Percentiles rank a stretch among this genome's conserved stretches.
Evolutionary conservation across 2,113 vertebrate genomes (phyloP).

Genomic region (Mastomys coucha): DNA sequence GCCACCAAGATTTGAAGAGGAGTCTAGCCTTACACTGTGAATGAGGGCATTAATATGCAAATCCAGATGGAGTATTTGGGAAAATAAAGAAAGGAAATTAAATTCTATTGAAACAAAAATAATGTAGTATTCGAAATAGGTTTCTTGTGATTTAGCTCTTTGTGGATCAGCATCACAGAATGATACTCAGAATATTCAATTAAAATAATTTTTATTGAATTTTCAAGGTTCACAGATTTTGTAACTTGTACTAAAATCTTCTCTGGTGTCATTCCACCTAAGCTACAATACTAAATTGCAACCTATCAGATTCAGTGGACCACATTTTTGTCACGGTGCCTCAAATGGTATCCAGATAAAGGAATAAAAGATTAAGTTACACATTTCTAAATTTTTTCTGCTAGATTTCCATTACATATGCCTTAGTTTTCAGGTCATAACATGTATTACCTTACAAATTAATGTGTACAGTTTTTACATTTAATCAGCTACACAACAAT

Average conservation of each 20-base stretch:
- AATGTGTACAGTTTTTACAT: neutral
- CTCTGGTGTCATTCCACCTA: neutral
- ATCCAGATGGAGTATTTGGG: neutral
- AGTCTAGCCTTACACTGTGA: neutral
- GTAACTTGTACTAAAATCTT: neutral
- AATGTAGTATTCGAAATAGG: neutral
- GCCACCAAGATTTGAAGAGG: neutral
- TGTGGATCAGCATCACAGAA: neutral
- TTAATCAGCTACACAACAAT: neutral
- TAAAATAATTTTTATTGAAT: neutral
- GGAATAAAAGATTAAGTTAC: neutral
- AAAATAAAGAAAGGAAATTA: neutral
- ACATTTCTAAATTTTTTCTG: neutral
- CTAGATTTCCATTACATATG: neutral
- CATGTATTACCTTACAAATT: neutral
- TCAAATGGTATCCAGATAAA: neutral
- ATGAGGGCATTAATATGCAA: neutral
- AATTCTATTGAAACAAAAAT: neutral
- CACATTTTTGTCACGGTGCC: neutral
- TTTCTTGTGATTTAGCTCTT: neutral
- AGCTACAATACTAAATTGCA: neutral
- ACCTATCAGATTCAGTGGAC: neutral
- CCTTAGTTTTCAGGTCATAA: neutral
- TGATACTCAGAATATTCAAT: neutral
- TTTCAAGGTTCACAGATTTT: neutral